Evolutionary conservation across 2,797 vertebrate genomes (phyloP).

Genomic region (Myotis planiceps): DNA sequence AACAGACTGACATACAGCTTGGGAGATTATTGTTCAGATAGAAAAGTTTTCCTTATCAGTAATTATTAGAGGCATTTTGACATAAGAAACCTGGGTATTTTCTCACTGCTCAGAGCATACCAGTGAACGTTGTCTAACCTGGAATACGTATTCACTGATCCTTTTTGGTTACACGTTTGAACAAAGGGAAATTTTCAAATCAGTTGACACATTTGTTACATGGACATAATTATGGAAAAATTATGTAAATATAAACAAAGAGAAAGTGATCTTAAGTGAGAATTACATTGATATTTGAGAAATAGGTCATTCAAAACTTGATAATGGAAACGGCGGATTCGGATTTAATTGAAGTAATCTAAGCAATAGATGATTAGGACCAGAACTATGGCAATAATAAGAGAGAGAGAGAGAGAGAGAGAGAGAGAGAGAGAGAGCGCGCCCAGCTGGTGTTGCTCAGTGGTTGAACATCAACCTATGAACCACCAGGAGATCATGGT

Average conservation of each 20-base stretch:
- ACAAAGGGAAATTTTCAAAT: neutral
- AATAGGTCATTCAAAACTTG: neutral
- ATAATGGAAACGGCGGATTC: neutral
- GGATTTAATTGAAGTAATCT: neutral
- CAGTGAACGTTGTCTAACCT: neutral
- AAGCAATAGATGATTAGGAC: neutral
- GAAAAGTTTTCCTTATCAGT: neutral
- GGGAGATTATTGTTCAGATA: neutral
- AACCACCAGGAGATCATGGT: no score
- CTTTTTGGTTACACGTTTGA: neutral
- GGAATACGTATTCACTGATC: neutral
- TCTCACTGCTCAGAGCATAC: neutral
- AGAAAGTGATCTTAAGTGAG: neutral
- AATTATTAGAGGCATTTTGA: neutral
- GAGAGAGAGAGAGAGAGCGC: neutral
- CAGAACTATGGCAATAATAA: neutral
- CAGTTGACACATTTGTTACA: neutral
- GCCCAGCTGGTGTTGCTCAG: no score
- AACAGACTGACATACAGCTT: neutral
- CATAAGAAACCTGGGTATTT: neutral
- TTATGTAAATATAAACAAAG: constrained; percentile 15
- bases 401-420: neutral
- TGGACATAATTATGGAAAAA: constrained; percentile 1
- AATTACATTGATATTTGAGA: constrained; percentile 41
- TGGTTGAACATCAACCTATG: no score